phyloP scores from a whole-genome alignment of 2,888 invertebrate species.

The Chymomyza caudatula region DNA sequence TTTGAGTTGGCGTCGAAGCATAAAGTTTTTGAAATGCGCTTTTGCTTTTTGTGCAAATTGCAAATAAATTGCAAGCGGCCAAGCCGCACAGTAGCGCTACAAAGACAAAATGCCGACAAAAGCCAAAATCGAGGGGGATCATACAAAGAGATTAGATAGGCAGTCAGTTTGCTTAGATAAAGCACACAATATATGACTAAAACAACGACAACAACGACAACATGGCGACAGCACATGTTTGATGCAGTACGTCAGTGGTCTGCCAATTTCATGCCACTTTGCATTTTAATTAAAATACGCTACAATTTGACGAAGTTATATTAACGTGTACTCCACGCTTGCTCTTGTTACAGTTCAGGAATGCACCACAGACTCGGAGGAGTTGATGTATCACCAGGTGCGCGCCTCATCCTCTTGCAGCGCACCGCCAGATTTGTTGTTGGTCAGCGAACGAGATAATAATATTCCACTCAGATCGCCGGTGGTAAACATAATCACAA shows the following conservation, averaged over 20 bases:
- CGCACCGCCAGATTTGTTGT: constrained; percentile 82
- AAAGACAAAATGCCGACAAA: constrained; percentile 36
- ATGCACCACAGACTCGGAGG: constrained; percentile 85
- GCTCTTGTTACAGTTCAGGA: constrained; percentile 81
- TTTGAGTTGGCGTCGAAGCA: constrained; percentile 64
- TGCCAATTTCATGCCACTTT: constrained; percentile 65
- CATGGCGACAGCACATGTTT: constrained; percentile 5
- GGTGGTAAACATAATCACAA: constrained; percentile 75
- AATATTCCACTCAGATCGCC: constrained; percentile 75
- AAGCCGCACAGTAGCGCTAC: constrained; percentile 37
- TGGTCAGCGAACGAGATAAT: constrained; percentile 81
- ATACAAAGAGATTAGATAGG: constrained; percentile 24
- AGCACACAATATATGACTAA: constrained; percentile 14
- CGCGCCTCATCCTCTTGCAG: constrained; percentile 83
- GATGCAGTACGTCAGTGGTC: background rate
- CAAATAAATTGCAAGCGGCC: constrained; percentile 59
- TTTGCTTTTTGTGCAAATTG: constrained; percentile 55
- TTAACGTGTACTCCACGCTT: constrained; percentile 11
- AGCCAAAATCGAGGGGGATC: constrained; percentile 14
- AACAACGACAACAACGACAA: background rate
- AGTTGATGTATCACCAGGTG: constrained; percentile 81
- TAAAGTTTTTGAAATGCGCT: constrained; percentile 52
- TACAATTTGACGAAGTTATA: constrained; percentile 1
- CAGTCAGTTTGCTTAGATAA: background rate
- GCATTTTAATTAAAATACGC: constrained; percentile 64